These are phyloP conservation scores for Clupea harengus DNA, from an alignment of 2,113 vertebrate species.

Conservation along the genomic window DNA sequence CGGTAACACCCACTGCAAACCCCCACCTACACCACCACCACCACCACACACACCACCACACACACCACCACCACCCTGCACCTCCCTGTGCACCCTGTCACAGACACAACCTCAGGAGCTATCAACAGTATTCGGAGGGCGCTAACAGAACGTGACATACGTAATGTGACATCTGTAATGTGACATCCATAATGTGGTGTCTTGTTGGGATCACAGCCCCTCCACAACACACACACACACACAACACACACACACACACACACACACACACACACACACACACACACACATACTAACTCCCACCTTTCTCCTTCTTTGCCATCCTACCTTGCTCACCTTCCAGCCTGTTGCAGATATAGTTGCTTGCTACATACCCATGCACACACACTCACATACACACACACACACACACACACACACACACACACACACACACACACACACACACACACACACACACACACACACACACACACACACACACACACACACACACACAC, in stretches of 20 bases:
- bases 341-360: constrained; percentile 6
- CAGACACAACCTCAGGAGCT: background rate
- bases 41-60: background rate
- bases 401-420: constrained; percentile 21
- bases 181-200: background rate
- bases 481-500: background rate
- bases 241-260: background rate
- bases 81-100: background rate
- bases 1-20: background rate
- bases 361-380: constrained; percentile 12
- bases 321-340: too few relatives aligned
- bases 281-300: background rate
- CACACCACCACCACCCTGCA: background rate
- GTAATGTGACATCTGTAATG: background rate
- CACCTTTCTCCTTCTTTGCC: too few relatives aligned
- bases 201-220: background rate
- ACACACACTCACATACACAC: constrained; percentile 36
- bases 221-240: background rate
- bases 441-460: background rate
- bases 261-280: background rate
- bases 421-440: constrained; percentile 2
- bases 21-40: background rate
- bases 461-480: background rate
- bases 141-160: background rate
- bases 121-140: background rate